phyloP scores from a whole-genome alignment of 2,113 vertebrate species.

The Planiliza haematocheilus region DNA sequence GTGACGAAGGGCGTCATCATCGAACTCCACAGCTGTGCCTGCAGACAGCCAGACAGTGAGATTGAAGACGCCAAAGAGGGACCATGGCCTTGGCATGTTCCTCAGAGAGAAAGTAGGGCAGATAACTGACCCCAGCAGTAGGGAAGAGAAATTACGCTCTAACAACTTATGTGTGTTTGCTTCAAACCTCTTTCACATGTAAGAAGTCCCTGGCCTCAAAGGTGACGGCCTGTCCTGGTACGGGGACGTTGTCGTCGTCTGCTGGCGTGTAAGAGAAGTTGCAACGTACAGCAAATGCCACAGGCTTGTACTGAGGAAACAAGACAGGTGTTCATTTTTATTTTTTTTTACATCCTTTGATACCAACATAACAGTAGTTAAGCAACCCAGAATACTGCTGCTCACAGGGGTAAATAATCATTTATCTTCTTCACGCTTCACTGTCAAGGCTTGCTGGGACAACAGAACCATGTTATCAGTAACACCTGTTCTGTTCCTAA shows the following conservation, averaged over 20 bases:
- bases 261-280: slow-evolving; percentile 96
- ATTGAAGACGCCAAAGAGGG: too few relatives aligned
- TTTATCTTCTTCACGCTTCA: background rate
- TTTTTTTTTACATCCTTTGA: background rate
- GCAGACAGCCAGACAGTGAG: too few relatives aligned
- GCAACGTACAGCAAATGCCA: slow-evolving; percentile 98
- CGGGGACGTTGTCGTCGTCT: slow-evolving; percentile 95
- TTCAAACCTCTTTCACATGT: slow-evolving; percentile 97
- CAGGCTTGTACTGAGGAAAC: slow-evolving; percentile 90
- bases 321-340: slow-evolving; percentile 21
- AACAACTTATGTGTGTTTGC: background rate
- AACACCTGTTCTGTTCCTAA: background rate
- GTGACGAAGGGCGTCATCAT: too few relatives aligned
- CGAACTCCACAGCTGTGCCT: too few relatives aligned
- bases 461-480: background rate
- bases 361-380: background rate
- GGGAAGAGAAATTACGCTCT: too few relatives aligned
- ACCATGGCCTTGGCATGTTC: too few relatives aligned
- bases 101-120: too few relatives aligned
- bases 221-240: slow-evolving; percentile 94
- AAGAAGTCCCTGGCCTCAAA: slow-evolving; percentile 98
- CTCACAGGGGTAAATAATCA: too few relatives aligned
- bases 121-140: too few relatives aligned
- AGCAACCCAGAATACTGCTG: too few relatives aligned
- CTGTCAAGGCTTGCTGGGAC: background rate